Evolutionary conservation across 2,113 vertebrate genomes (phyloP).

Genomic region (Dipodomys ordii): DNA sequence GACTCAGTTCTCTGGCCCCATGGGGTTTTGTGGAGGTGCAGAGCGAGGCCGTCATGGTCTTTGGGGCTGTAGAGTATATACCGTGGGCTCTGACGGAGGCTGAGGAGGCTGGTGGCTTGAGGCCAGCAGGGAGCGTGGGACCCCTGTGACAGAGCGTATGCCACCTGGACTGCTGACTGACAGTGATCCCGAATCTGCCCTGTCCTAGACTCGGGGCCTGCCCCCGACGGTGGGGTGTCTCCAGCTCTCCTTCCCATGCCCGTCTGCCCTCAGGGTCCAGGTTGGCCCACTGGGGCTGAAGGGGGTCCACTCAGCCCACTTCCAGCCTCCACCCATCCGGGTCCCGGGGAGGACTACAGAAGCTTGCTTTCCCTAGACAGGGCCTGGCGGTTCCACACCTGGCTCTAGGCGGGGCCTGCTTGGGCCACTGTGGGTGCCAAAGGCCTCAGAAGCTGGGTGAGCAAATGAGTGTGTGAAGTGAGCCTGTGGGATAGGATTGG

Average conservation of each 20-base stretch:
- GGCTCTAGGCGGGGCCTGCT: background rate
- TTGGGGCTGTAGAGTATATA: background rate
- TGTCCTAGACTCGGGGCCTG: background rate
- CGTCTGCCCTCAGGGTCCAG: background rate
- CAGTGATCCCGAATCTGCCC: slow-evolving; percentile 32
- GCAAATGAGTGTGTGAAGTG: no score
- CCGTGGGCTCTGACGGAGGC: no score
- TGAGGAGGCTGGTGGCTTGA: background rate
- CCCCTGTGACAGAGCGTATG: background rate
- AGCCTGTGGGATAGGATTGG: no score
- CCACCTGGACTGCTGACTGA: slow-evolving; percentile 19
- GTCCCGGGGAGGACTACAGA: background rate
- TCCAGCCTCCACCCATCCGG: no score
- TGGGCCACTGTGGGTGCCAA: no score
- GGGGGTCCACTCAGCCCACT: background rate
- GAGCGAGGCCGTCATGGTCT: no score
- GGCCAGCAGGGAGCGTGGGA: background rate
- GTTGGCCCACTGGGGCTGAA: no score
- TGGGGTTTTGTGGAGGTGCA: no score
- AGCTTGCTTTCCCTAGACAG: background rate
- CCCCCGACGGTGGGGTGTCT: background rate
- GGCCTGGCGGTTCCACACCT: background rate
- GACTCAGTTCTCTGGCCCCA: background rate
- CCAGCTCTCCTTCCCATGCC: fast-evolving
- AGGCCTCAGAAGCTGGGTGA: background rate